Conservation (phyloP, 2,797 vertebrate species). For the Thunnus albacares region DNA sequence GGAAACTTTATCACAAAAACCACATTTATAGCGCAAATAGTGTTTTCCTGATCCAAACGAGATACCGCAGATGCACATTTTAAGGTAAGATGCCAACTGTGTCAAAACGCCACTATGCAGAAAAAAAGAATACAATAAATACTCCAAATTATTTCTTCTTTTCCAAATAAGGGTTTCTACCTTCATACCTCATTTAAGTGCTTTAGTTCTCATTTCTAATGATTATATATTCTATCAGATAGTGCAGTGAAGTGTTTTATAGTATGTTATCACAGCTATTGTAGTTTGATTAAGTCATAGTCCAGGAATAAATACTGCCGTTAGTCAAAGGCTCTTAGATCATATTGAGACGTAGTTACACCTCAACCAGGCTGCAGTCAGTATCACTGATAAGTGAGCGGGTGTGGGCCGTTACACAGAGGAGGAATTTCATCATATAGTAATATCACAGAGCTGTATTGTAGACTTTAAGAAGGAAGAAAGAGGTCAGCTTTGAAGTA, state of each 20-base stretch:
- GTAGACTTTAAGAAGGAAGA: no score
- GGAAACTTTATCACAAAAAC: not conserved
- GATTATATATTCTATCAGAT: no score
- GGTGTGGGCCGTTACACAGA: constrained; percentile 7
- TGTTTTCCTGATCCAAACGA: no score
- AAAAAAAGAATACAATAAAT: no score
- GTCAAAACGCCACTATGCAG: no score
- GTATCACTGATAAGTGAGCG: constrained; percentile 15
- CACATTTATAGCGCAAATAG: not conserved
- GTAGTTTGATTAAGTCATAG: not conserved
- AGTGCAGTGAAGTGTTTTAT: not conserved
- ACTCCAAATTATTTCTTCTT: no score
- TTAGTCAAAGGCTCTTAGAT: constrained; percentile 12
- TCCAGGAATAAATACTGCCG: not conserved
- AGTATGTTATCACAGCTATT: constrained; percentile 4
- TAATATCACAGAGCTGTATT: no score
- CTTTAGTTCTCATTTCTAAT: no score
- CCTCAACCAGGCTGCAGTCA: not conserved
- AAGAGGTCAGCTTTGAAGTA: constrained; percentile 4
- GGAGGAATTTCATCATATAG: not conserved
- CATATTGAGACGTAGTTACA: constrained; percentile 12
- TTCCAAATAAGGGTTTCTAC: no score
- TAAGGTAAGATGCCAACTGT: not conserved
- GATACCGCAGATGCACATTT: not conserved
- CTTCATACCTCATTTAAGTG: no score